Percentiles rank a stretch among this genome's conserved stretches.
These are phyloP conservation scores for Acanthosepion lycidas DNA, from an alignment of 2,888 invertebrate species.

Conservation along the genomic window DNA sequence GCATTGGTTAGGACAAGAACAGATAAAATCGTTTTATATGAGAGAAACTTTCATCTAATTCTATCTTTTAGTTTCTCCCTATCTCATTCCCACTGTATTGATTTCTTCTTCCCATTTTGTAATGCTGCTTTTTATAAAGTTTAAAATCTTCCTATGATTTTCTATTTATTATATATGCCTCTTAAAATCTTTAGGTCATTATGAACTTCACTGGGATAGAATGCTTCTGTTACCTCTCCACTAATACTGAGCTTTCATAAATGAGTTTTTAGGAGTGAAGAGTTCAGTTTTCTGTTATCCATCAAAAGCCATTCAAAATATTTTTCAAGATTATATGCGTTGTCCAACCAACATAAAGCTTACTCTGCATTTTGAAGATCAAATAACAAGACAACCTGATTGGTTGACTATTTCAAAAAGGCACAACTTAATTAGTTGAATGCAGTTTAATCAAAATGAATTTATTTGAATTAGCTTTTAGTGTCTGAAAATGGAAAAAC, in stretches of 20 bases:
- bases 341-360: background rate
- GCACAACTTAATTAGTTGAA: background rate
- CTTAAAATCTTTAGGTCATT: background rate
- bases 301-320: background rate
- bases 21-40: background rate
- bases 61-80: too few relatives aligned
- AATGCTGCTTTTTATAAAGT: too few relatives aligned
- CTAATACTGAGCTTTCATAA: background rate
- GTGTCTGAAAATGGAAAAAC: background rate
- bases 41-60: too few relatives aligned
- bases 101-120: background rate
- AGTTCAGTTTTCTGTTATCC: too few relatives aligned
- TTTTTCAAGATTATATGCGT: background rate
- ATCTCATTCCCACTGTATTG: background rate
- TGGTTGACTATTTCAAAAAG: background rate
- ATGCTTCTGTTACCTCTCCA: background rate
- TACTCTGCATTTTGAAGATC: background rate
- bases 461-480: background rate
- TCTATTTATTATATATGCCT: background rate
- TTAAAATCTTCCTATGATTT: background rate
- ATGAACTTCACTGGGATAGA: background rate
- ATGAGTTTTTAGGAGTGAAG: too few relatives aligned
- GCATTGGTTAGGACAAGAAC: background rate
- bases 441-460: background rate
- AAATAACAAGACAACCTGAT: conserved; percentile 8